These are phyloP conservation scores for Anthopleura xanthogrammica DNA, from an alignment of 92 coral and sea anemone genomes.

Conservation along the genomic window DNA sequence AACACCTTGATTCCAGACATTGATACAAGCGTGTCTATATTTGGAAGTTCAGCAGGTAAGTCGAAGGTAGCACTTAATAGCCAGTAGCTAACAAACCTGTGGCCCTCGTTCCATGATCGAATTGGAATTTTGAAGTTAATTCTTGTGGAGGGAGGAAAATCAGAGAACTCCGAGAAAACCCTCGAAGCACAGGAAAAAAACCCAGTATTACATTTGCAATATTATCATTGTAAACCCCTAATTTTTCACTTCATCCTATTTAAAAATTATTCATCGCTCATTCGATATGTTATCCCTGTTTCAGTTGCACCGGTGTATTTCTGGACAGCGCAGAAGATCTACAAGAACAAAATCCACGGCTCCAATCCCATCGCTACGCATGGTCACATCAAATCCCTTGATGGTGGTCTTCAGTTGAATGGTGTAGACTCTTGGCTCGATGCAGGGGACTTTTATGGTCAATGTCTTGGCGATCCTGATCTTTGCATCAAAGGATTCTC, in stretches of 20 bases:
- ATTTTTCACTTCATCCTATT: not conserved
- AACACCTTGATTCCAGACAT: conserved; percentile 78
- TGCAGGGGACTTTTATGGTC: conserved; percentile 98
- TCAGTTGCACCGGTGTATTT: conserved; percentile 84
- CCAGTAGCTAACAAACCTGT: no score
- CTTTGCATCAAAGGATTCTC: conserved; percentile 98
- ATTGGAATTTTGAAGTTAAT: no score
- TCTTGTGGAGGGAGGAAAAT: no score
- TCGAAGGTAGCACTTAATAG: no score
- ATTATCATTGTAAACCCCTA: not conserved
- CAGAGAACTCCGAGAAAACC: not conserved
- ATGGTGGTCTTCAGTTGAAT: conserved; percentile 92
- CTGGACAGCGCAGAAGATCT: conserved; percentile 97
- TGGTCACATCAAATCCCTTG: conserved; percentile 79
- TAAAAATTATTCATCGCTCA: no score
- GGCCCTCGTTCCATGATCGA: no score
- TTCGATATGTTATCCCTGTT: not conserved
- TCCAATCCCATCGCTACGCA: conserved; percentile 87
- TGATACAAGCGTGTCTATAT: conserved; percentile 72
- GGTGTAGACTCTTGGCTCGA: conserved; percentile 98
- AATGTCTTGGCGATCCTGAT: conserved; percentile 97
- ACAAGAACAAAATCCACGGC: conserved; percentile 84
- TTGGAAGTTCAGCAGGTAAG: conserved; percentile 80
- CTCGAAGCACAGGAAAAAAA: no score
- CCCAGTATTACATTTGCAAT: no score